These are phyloP conservation scores for Oreochromis niloticus DNA, from an alignment of 2,113 vertebrate species.

Conservation along the genomic window DNA sequence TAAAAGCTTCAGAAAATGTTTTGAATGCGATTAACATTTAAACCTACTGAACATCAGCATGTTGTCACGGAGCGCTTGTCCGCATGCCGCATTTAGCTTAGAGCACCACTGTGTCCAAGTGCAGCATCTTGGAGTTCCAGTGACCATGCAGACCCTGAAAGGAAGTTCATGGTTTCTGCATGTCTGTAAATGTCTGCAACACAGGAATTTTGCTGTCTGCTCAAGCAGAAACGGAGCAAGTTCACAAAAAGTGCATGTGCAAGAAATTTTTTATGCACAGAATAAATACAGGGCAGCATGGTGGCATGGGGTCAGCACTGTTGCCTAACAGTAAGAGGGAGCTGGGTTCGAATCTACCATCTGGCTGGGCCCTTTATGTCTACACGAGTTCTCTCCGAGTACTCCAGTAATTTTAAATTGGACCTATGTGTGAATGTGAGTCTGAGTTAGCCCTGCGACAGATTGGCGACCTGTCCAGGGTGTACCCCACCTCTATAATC, in stretches of 20 bases:
- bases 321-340: background rate
- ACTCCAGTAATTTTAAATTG: fast-evolving
- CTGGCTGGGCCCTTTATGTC: background rate
- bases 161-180: background rate
- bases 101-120: background rate
- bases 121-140: background rate
- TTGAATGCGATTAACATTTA: background rate
- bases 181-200: background rate
- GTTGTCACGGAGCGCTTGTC: background rate
- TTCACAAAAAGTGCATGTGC: background rate
- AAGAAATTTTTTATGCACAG: background rate
- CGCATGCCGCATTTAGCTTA: background rate
- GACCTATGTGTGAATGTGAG: background rate
- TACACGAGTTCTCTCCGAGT: background rate
- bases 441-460: background rate
- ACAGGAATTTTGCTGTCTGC: background rate
- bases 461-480: background rate
- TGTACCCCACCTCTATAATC: background rate
- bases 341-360: background rate
- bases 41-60: background rate
- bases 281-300: fast-evolving
- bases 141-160: background rate
- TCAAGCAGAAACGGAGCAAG: fast-evolving
- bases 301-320: background rate
- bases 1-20: background rate